Conservation (phyloP, 2,113 vertebrate species). For the Eptesicus fuscus region DNA sequence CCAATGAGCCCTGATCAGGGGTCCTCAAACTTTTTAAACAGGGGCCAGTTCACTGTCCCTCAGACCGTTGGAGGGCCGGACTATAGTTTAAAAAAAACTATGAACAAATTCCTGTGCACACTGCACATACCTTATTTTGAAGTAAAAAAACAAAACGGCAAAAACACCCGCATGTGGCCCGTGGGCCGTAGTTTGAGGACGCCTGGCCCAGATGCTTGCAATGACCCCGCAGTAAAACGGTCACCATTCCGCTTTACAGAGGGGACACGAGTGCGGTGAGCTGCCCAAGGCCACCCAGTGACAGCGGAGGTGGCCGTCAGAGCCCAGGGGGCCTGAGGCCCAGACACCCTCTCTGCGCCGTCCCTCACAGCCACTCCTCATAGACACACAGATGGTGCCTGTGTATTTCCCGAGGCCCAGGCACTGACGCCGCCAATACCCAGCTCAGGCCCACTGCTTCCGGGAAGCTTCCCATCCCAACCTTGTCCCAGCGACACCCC, state of each 20-base stretch:
- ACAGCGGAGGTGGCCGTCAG: background rate
- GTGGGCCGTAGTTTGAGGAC: too few relatives aligned
- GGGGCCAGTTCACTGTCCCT: too few relatives aligned
- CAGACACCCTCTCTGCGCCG: too few relatives aligned
- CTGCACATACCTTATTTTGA: too few relatives aligned
- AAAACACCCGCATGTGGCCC: too few relatives aligned
- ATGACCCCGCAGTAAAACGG: accelerated
- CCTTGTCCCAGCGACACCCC: background rate
- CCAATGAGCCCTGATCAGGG: too few relatives aligned
- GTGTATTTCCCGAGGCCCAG: background rate
- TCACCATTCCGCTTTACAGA: background rate
- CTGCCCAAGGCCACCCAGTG: background rate
- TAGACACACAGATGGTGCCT: accelerated
- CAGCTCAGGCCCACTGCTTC: background rate
- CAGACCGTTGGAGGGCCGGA: too few relatives aligned
- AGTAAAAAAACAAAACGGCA: too few relatives aligned
- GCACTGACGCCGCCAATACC: background rate
- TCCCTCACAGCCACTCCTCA: background rate
- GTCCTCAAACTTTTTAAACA: too few relatives aligned
- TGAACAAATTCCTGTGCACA: too few relatives aligned
- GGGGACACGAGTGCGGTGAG: background rate
- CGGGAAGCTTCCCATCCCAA: background rate
- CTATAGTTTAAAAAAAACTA: too few relatives aligned
- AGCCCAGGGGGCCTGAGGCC: background rate
- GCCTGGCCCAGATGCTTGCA: background rate